These are phyloP conservation scores for Drosophila mauritiana DNA, from an alignment of 1,140 invertebrate species.

Conservation along the genomic window DNA sequence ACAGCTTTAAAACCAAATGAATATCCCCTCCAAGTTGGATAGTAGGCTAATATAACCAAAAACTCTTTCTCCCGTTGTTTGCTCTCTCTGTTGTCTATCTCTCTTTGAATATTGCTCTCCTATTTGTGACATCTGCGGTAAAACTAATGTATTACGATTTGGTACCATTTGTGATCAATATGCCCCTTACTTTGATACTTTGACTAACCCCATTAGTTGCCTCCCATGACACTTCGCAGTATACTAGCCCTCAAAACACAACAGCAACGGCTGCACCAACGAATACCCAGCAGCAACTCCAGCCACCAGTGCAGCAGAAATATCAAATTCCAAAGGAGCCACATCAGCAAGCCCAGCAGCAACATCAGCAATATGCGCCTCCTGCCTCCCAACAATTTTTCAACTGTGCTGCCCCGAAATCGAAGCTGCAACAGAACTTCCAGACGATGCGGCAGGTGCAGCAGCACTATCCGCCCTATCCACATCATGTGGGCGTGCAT, in stretches of 20 bases:
- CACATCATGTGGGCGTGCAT: slow-evolving; percentile 83
- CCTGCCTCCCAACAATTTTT: slow-evolving; percentile 62
- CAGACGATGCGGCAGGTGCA: slow-evolving; percentile 83
- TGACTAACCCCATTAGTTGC: slow-evolving; percentile 70
- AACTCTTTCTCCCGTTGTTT: slow-evolving; percentile 58
- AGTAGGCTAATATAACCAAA: slow-evolving; percentile 59
- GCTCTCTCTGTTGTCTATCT: slow-evolving; percentile 52
- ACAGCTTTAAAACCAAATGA: not conserved
- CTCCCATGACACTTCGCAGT: slow-evolving; percentile 74
- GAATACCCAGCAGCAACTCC: slow-evolving; percentile 14
- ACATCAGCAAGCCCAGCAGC: slow-evolving; percentile 15
- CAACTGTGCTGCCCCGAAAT: slow-evolving; percentile 83
- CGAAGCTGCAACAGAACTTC: slow-evolving; percentile 84
- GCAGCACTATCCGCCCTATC: slow-evolving; percentile 84
- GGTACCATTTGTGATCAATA: slow-evolving; percentile 3
- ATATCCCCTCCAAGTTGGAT: slow-evolving; percentile 9
- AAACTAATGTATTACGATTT: slow-evolving; percentile 35
- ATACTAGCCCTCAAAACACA: slow-evolving; percentile 53
- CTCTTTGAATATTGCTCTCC: slow-evolving; percentile 51
- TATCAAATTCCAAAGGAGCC: slow-evolving; percentile 8
- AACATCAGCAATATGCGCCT: slow-evolving; percentile 22
- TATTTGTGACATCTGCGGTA: slow-evolving; percentile 56
- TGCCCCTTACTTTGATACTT: slow-evolving; percentile 13
- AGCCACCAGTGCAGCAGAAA: slow-evolving; percentile 25
- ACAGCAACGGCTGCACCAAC: slow-evolving; percentile 12